Base-by-base conservation (phyloP, 1,140 invertebrate genomes). In the Mactra quadrangularis region DNA sequence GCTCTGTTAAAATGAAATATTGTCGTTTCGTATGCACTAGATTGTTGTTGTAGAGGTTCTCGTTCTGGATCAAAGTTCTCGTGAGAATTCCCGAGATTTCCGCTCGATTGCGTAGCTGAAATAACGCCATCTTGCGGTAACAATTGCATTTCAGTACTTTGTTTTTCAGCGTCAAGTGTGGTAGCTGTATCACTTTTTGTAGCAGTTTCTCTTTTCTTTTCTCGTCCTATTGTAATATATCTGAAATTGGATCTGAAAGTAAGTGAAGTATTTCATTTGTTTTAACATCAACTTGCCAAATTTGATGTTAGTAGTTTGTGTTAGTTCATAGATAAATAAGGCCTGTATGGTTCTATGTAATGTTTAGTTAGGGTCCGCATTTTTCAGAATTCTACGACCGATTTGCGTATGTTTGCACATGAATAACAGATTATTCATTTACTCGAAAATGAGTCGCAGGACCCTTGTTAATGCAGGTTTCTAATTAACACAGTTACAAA, bases 1-100 rank as follows among this genome's bases (percentile, higher is more conserved):
- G 64, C 50, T 70, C 77, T 45, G 35, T 81, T 81, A 25, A 81
- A 81, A 38, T 71, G 62, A 59, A 81, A 81, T 71, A 81, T 81
- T n/a, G 64, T 81, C 35, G 77, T 81, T 50, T 81, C 77, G n/a
- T 70, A 70, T 0, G 77, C 27, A 11, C 47, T 3, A 0, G 27
- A 50, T 15, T 50, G 29, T 17, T 19, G 13, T 62, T 38, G 27
- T 35, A n/a, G 60, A 33, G 29, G 19, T 11, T 64, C 38, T 15
- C 6, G 15, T 19, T 68, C 64, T 47, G 64, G 45, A 33, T 31
- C 29, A 0, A 50, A 7, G 45, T 31, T 68, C 1, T 68, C 64
- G 47, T 13, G 45, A 31, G 38, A 27, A 19, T 15, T 45, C 9
- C 11, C 29, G n/a, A 15, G 9, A 33, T 62, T 6, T 3, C 35